These are phyloP conservation scores for Varanus salvator DNA, from an alignment of 2,113 vertebrate species.

Conservation along the genomic window DNA sequence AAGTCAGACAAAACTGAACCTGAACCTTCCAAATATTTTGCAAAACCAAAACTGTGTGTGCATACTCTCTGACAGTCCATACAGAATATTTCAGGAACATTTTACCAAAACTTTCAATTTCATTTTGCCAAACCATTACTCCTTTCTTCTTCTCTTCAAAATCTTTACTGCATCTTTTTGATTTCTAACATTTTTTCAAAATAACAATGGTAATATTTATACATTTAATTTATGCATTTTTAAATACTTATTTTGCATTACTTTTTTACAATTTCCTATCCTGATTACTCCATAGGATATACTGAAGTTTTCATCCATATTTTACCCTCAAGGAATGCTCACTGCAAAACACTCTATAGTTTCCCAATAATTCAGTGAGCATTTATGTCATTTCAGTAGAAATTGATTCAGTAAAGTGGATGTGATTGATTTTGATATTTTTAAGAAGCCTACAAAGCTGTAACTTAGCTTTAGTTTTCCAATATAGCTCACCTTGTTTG, in stretches of 20 bases:
- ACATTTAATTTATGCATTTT: background rate
- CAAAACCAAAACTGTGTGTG: background rate
- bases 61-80: background rate
- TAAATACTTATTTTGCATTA: background rate
- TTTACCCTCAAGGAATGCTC: background rate
- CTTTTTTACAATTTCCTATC: background rate
- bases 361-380: background rate
- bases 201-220: background rate
- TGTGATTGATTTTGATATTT: background rate
- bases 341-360: background rate
- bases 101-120: background rate
- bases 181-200: background rate
- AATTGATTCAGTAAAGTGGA: background rate
- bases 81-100: background rate
- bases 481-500: constrained; percentile 76
- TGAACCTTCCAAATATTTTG: background rate
- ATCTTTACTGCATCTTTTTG: background rate
- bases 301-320: background rate
- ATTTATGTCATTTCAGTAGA: background rate
- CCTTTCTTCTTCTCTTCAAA: background rate
- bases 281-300: background rate
- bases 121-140: background rate
- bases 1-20: no score
- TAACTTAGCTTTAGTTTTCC: constrained; percentile 3
- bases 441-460: constrained; percentile 5